Conservation (phyloP, 2,797 vertebrate genomes). For the Gallinago nigripennis region DNA sequence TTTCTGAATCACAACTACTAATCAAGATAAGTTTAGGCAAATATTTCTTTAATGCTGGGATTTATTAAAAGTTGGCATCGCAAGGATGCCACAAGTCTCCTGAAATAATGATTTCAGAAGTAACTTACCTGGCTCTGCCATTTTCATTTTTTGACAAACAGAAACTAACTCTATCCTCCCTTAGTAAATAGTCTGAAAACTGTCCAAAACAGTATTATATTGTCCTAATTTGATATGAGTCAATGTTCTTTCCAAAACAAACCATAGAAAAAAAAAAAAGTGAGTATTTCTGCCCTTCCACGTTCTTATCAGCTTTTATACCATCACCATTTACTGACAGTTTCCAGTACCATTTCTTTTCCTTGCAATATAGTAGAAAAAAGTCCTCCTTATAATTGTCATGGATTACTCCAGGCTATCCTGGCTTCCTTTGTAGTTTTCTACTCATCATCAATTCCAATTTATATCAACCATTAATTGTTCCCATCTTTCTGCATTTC, state of each 20-base stretch:
- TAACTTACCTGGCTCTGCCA: background rate
- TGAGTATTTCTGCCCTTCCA: background rate
- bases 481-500: background rate
- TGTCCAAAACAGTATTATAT: background rate
- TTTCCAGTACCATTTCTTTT: constrained; percentile 1
- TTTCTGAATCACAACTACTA: background rate
- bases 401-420: background rate
- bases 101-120: background rate
- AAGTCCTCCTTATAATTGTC: background rate
- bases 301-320: background rate
- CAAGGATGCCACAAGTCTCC: background rate
- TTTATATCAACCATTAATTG: background rate
- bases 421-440: background rate
- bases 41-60: background rate
- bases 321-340: background rate
- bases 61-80: background rate
- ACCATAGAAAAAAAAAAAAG: background rate
- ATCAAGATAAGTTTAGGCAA: background rate
- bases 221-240: background rate
- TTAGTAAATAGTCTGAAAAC: background rate
- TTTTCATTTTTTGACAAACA: background rate
- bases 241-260: background rate
- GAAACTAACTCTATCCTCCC: background rate
- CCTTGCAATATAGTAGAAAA: background rate
- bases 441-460: background rate